Evolutionary conservation across 2,797 vertebrate genomes (phyloP), one percentile per base, ranked within the genome.

Genomic region (Zenarchopterus dispar): DNA sequence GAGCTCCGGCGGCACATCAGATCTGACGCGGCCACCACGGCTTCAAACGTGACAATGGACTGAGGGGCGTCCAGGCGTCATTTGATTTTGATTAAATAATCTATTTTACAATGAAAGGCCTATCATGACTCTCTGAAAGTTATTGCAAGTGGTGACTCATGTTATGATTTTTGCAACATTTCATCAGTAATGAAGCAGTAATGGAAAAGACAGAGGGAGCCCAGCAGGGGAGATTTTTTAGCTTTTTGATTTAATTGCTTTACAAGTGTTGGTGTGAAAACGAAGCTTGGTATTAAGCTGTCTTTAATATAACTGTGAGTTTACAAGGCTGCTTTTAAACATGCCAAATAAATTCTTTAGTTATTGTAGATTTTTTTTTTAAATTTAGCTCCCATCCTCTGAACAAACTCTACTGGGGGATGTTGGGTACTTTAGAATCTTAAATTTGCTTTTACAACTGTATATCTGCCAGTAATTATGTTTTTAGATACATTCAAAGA

Each of bases 1-100:
- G 78, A 81, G 57, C 50, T 2, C 55, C 1, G 56, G 21, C 21
- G 10, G 13, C 28, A 0, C 8, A 28, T 59, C 57, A 13, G 18
- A 68, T 62, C 39, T 52, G 62, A 75, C 67, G 21, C 39, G 50
- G 19, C 42, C 18, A 48, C 21, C 0, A 8, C 22, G 61, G 39
- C 21, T 17, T 51, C 19, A 46, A 65, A 75, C 28, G 9, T 4
- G 46, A 18, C 53, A 43, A 51, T 31, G 8, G 66, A 60, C 46
- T 31, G 7, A 54, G 31, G 28, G 23, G n/a, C 0, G 11, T 52
- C 17, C 39, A 45, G 1, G 46, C 42, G 53, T 60, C 63, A 82
- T 74, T 39, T 19, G 48, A 59, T 42, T 70, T 67, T 73, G 45
- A 85, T 39, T 71, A 11, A 67, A 59, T 42, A 1, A 7, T 62